A percentile compares a stretch with the other conserved stretches of the same genome.
phyloP scores from a whole-genome alignment of 1,140 invertebrate species.

The Mizuhopecten yessoensis region DNA sequence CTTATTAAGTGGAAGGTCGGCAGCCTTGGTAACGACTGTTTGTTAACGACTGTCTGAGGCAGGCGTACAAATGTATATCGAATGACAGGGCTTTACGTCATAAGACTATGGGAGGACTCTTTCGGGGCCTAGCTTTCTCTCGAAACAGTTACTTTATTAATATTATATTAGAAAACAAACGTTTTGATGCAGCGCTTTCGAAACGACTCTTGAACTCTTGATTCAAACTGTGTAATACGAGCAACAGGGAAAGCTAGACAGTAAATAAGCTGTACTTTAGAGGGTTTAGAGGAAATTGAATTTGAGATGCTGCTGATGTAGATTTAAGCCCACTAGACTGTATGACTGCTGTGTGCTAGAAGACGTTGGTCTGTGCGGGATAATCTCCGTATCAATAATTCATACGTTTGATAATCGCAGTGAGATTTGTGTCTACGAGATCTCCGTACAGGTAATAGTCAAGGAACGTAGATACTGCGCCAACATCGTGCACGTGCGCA shows the following conservation, averaged over 20 bases:
- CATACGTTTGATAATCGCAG: background rate
- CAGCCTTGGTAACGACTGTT: background rate
- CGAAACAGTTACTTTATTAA: background rate
- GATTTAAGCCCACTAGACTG: slow-evolving; percentile 16
- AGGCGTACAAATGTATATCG: background rate
- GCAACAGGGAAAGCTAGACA: background rate
- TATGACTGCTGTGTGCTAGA: background rate
- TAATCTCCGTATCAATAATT: slow-evolving; percentile 9
- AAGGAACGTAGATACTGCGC: background rate
- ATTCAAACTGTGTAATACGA: background rate
- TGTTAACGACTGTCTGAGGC: background rate
- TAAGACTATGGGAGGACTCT: background rate
- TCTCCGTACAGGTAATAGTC: background rate
- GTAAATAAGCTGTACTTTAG: background rate
- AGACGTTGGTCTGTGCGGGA: background rate
- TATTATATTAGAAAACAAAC: background rate
- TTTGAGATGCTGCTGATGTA: background rate
- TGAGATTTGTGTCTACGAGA: background rate
- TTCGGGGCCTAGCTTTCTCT: background rate
- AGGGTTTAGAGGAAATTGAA: slow-evolving; percentile 16
- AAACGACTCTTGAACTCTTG: background rate
- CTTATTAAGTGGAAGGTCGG: slow-evolving; percentile 22
- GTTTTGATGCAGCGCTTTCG: background rate
- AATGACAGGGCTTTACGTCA: background rate
- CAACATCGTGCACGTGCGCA: background rate